These are phyloP conservation scores for Oryzias curvinotus DNA, from an alignment of 2,113 vertebrate genomes.

Conservation along the genomic window DNA sequence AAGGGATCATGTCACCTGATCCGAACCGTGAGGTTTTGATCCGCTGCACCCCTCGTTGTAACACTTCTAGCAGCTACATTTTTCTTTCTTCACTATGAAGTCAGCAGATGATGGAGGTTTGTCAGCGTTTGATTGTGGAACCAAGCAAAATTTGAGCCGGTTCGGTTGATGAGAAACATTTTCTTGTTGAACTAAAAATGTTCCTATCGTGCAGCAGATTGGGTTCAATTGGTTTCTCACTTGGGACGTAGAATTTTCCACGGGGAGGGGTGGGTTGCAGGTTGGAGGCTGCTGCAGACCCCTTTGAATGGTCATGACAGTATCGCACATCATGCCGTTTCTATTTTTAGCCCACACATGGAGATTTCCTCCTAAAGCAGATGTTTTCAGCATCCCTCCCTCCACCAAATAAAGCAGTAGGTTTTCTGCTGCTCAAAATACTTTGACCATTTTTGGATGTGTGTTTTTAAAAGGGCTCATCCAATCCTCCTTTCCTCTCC, in stretches of 20 bases:
- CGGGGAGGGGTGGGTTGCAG: neutral
- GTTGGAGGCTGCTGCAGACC: neutral
- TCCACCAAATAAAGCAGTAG: conserved; percentile 33
- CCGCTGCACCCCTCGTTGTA: no score
- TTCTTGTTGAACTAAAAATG: neutral
- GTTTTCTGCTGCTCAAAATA: conserved; percentile 74
- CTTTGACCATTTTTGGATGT: conserved; percentile 85
- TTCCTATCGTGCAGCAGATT: neutral
- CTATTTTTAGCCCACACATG: conserved; percentile 24
- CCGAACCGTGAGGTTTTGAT: no score
- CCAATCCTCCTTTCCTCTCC: conserved; percentile 53
- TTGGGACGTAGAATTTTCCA: no score
- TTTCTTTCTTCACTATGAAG: neutral
- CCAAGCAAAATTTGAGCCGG: conserved; percentile 54
- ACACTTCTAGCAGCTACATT: no score
- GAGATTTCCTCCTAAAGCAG: conserved; percentile 41
- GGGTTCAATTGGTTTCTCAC: no score
- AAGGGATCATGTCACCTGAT: neutral
- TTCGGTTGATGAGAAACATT: neutral
- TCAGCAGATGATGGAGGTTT: conserved; percentile 24
- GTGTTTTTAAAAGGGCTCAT: conserved; percentile 67
- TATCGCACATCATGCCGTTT: conserved; percentile 23
- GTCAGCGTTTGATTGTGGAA: conserved; percentile 15
- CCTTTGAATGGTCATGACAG: conserved; percentile 1
- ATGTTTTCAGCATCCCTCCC: conserved; percentile 9